Conservation (phyloP, 2,888 invertebrate genomes). For the Papilio gigon region DNA sequence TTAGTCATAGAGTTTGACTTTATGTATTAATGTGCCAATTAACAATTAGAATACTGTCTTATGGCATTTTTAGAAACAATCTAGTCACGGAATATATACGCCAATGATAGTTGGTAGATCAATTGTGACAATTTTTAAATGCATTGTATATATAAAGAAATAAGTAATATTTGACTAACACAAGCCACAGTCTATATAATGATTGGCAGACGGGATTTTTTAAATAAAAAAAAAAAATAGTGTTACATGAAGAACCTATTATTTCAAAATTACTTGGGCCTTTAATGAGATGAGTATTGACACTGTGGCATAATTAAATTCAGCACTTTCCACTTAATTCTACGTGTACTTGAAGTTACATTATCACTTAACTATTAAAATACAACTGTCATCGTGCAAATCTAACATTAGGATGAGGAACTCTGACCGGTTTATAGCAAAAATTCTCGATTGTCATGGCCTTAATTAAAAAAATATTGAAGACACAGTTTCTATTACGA, state of each 20-base stretch:
- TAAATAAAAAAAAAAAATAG: conserved; percentile 41
- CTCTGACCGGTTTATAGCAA: conserved; percentile 37
- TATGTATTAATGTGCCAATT: no score
- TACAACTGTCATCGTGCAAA: conserved; percentile 36
- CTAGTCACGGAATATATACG: no score
- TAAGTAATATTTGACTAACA: background rate
- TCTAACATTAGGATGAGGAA: conserved; percentile 28
- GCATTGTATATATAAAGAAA: background rate
- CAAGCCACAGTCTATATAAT: conserved; percentile 42
- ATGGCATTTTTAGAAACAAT: no score
- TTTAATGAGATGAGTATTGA: conserved; percentile 76
- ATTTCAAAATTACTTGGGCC: conserved; percentile 51
- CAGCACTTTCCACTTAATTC: conserved; percentile 73
- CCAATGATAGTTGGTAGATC: no score
- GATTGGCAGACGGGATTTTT: conserved; percentile 51
- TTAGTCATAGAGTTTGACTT: no score
- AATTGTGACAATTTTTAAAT: no score
- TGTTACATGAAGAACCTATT: conserved; percentile 27
- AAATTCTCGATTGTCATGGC: conserved; percentile 42
- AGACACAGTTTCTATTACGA: conserved; percentile 38
- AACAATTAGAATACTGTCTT: no score
- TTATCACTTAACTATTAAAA: conserved; percentile 45
- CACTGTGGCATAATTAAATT: conserved; percentile 68
- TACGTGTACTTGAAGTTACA: conserved; percentile 65
- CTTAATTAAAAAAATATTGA: conserved; percentile 41